phyloP scores from a whole-genome alignment of 2,888 invertebrate genomes.

The Oscheius myriophilus region DNA sequence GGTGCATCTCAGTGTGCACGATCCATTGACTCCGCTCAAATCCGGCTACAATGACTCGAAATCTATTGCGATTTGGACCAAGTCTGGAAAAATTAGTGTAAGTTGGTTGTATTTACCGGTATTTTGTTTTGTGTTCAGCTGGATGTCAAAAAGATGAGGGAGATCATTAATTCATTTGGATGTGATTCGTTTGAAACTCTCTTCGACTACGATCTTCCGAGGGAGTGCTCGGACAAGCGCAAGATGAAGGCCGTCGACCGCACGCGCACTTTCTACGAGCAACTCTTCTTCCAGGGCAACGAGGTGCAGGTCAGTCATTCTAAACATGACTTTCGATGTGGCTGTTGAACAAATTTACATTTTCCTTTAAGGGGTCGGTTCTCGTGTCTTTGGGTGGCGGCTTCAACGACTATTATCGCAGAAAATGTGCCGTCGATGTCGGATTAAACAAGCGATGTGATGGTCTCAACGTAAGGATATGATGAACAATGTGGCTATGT shows the following conservation, averaged over 20 bases:
- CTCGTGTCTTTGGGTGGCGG: slow-evolving; percentile 52
- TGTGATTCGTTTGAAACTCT: slow-evolving; percentile 47
- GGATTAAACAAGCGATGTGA: slow-evolving; percentile 33
- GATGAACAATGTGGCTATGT: too few relatives aligned
- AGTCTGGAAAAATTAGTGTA: slow-evolving; percentile 50
- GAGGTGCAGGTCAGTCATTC: slow-evolving; percentile 21
- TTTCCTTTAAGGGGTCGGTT: slow-evolving; percentile 23
- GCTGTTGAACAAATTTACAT: too few relatives aligned
- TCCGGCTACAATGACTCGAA: slow-evolving; percentile 59
- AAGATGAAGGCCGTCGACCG: slow-evolving; percentile 52
- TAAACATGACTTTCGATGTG: neutral
- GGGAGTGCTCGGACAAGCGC: slow-evolving; percentile 45
- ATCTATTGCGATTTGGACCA: slow-evolving; percentile 61
- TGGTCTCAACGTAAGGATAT: slow-evolving; percentile 39
- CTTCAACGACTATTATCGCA: slow-evolving; percentile 42
- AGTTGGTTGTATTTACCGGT: neutral
- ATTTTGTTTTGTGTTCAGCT: slow-evolving; percentile 29
- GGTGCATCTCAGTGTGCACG: slow-evolving; percentile 55
- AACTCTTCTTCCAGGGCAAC: slow-evolving; percentile 37
- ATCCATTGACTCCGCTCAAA: slow-evolving; percentile 58
- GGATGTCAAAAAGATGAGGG: slow-evolving; percentile 32
- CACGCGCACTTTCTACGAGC: slow-evolving; percentile 43
- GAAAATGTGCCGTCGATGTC: slow-evolving; percentile 49
- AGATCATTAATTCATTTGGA: slow-evolving; percentile 39
- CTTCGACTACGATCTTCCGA: slow-evolving; percentile 54